phyloP scores from a whole-genome alignment of 2,888 invertebrate species.

The Leistus spinibarbis region DNA sequence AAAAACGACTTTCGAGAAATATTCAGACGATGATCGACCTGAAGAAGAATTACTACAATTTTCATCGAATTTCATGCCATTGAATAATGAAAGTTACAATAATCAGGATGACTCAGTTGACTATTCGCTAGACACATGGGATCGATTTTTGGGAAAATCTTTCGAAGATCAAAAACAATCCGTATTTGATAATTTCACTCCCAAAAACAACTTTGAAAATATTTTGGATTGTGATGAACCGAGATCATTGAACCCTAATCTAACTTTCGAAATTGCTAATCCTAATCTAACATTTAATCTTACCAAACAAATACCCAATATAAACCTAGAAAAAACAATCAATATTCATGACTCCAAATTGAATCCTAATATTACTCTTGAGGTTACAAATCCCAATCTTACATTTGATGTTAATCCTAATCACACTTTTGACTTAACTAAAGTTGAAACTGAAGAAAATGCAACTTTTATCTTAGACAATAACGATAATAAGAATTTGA shows the following conservation, averaged over 20 bases:
- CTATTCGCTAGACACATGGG: conserved; percentile 57
- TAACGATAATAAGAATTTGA: neutral
- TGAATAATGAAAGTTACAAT: conserved; percentile 1
- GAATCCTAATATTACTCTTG: neutral
- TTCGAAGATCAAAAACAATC: conserved; percentile 48
- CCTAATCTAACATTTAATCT: neutral
- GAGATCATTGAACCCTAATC: neutral
- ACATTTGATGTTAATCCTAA: neutral
- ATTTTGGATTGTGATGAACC: neutral
- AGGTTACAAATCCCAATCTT: neutral
- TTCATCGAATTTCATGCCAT: conserved; percentile 62
- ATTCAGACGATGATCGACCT: conserved; percentile 56
- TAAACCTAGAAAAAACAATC: neutral
- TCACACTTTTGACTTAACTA: neutral
- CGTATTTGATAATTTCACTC: conserved; percentile 22
- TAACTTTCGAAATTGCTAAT: conserved; percentile 3
- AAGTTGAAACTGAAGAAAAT: neutral
- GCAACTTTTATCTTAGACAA: neutral
- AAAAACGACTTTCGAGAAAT: conserved; percentile 56
- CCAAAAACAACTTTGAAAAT: conserved; percentile 11
- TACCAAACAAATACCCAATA: no score
- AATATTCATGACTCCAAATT: neutral
- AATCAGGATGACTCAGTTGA: conserved; percentile 45
- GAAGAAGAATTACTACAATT: conserved; percentile 62
- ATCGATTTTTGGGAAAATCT: conserved; percentile 55